Evolutionary conservation across 1,140 invertebrate genomes (phyloP).

Genomic region (Heliconius melpomene): DNA sequence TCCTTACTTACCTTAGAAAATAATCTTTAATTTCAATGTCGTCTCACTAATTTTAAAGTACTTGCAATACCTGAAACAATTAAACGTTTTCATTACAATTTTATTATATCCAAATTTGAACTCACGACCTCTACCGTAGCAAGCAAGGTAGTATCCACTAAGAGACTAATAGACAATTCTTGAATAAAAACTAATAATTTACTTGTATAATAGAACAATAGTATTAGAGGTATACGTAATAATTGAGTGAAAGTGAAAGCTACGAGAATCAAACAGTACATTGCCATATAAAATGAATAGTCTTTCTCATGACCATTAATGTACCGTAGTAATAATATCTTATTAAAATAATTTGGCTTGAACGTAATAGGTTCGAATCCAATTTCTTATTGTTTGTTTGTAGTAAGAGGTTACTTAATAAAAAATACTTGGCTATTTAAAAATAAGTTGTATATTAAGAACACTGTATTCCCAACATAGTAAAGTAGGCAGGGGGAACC

Average conservation of each 20-base stretch:
- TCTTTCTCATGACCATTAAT: slow-evolving; percentile 18
- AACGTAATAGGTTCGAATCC: slow-evolving; percentile 4
- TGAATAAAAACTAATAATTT: not conserved
- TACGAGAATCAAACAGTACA: not conserved
- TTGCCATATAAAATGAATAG: slow-evolving; percentile 11
- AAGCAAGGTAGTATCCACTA: no score
- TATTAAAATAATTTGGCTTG: not conserved
- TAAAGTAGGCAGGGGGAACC: no score
- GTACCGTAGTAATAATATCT: slow-evolving; percentile 4
- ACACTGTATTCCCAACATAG: no score
- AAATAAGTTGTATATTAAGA: no score
- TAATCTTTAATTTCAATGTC: not conserved
- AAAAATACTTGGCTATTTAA: not conserved
- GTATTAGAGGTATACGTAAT: slow-evolving; percentile 5
- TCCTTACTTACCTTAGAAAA: not conserved
- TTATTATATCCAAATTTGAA: no score
- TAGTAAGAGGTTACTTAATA: no score
- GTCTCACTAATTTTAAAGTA: not conserved
- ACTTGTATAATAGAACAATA: not conserved
- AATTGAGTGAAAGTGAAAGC: slow-evolving; percentile 22
- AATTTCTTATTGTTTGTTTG: not conserved
- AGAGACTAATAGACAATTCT: no score
- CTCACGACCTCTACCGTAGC: no score
- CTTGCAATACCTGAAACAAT: not conserved
- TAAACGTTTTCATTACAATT: no score